Percentiles rank a stretch among this genome's conserved stretches.
These are phyloP conservation scores for Otolemur garnettii DNA, from an alignment of 2,113 vertebrate genomes.

Conservation along the genomic window DNA sequence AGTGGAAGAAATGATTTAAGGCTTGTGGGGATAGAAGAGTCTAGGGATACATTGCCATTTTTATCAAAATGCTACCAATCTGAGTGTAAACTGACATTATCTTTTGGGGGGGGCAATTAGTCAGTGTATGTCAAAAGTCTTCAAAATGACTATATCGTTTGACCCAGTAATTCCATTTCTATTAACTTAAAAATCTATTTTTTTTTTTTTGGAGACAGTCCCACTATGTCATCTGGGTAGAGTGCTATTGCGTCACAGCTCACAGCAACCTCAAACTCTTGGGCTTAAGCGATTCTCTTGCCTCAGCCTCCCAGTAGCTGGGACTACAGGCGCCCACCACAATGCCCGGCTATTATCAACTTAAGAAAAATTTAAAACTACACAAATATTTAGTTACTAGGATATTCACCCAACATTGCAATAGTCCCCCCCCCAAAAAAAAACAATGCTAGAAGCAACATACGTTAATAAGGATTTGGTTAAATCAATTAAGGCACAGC, in stretches of 20 bases:
- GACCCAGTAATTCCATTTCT: background rate
- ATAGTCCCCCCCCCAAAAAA: background rate
- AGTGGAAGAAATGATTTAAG: background rate
- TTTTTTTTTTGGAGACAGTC: too few relatives aligned
- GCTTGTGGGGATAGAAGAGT: background rate
- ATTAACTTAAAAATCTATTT: background rate
- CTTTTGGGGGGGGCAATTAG: background rate
- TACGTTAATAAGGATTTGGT: background rate
- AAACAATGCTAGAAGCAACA: background rate
- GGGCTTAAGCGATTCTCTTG: too few relatives aligned
- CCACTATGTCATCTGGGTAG: too few relatives aligned
- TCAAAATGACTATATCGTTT: background rate
- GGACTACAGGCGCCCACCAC: too few relatives aligned
- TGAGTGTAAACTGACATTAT: background rate
- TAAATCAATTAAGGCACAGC: background rate
- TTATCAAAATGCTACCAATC: background rate
- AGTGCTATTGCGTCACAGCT: too few relatives aligned
- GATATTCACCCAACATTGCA: background rate
- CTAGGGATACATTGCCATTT: background rate
- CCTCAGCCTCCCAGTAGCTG: too few relatives aligned
- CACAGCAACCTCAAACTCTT: too few relatives aligned
- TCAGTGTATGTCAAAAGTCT: background rate
- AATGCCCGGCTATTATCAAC: too few relatives aligned
- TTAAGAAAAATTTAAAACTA: conserved; percentile 18
- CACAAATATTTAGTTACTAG: background rate